These are phyloP conservation scores for Lepidocyrtoides sp. DNA, from an alignment of 2,888 invertebrate genomes.

Conservation along the genomic window DNA sequence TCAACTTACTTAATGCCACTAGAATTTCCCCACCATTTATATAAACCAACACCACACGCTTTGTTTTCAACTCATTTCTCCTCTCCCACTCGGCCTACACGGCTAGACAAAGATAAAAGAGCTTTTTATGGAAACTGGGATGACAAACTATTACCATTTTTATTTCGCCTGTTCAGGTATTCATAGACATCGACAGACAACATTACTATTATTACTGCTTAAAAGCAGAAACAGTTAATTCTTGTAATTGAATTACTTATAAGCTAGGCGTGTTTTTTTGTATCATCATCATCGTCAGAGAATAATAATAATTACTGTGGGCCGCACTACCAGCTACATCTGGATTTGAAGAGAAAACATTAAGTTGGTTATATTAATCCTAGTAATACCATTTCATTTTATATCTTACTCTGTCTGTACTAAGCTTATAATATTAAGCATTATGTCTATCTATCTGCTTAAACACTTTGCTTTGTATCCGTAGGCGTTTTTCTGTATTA, in stretches of 20 bases:
- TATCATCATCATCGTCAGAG: neutral
- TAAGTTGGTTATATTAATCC: neutral
- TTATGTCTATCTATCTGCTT: neutral
- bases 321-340: neutral
- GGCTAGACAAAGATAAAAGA: neutral
- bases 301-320: constrained; percentile 20
- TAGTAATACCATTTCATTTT: neutral
- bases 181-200: constrained; percentile 10
- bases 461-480: neutral
- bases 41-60: neutral
- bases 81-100: constrained; percentile 14
- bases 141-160: constrained; percentile 20
- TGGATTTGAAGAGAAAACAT: neutral
- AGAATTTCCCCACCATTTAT: no score
- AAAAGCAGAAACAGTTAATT: constrained; percentile 18
- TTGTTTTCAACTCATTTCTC: constrained; percentile 38
- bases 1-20: no score
- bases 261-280: constrained; percentile 23
- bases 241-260: constrained; percentile 54
- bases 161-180: constrained; percentile 4
- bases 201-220: neutral
- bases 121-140: neutral
- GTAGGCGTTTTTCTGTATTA: neutral
- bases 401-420: neutral
- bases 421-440: no score